Percentiles rank a stretch among this genome's conserved stretches.
phyloP scores from a whole-genome alignment of 2,113 vertebrate species.

The Brachyhypopomus occidentalis region DNA sequence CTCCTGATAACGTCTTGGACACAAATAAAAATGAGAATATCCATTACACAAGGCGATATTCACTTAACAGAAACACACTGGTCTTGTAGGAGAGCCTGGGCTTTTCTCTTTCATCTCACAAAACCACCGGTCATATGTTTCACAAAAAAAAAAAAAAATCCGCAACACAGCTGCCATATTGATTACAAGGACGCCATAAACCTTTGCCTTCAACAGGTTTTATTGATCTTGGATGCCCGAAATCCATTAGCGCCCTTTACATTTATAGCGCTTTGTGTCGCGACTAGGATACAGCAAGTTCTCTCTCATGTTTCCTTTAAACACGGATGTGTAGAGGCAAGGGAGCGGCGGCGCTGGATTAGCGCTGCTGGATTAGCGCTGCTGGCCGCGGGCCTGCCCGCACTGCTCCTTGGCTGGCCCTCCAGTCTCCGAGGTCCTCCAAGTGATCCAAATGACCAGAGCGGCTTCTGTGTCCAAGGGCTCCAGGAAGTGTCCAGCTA shows the following conservation, averaged over 20 bases:
- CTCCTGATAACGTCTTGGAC: background rate
- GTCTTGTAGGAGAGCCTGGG: background rate
- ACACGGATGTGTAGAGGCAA: slow-evolving; percentile 28
- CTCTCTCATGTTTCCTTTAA: slow-evolving; percentile 50
- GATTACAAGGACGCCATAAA: slow-evolving; percentile 60
- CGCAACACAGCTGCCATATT: slow-evolving; percentile 49
- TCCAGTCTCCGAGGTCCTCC: slow-evolving; percentile 34
- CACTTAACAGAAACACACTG: background rate
- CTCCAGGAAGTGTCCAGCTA: slow-evolving; percentile 56
- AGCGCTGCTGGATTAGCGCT: slow-evolving; percentile 42
- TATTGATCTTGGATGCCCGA: slow-evolving; percentile 57
- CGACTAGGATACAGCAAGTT: slow-evolving; percentile 37
- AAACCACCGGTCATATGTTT: background rate
- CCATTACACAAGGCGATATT: background rate
- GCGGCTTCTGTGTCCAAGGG: slow-evolving; percentile 36
- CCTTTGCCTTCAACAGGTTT: slow-evolving; percentile 53
- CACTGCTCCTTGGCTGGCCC: slow-evolving; percentile 39
- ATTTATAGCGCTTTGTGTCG: slow-evolving; percentile 52
- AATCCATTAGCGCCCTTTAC: slow-evolving; percentile 61
- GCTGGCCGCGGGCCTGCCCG: slow-evolving; percentile 39
- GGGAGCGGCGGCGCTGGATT: slow-evolving; percentile 44
- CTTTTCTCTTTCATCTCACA: background rate
- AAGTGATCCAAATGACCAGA: slow-evolving; percentile 38
- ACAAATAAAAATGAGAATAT: background rate
- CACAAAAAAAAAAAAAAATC: slow-evolving; percentile 29